phyloP scores from a whole-genome alignment of 2,888 invertebrate species.

The Pemphredon lugubris region DNA sequence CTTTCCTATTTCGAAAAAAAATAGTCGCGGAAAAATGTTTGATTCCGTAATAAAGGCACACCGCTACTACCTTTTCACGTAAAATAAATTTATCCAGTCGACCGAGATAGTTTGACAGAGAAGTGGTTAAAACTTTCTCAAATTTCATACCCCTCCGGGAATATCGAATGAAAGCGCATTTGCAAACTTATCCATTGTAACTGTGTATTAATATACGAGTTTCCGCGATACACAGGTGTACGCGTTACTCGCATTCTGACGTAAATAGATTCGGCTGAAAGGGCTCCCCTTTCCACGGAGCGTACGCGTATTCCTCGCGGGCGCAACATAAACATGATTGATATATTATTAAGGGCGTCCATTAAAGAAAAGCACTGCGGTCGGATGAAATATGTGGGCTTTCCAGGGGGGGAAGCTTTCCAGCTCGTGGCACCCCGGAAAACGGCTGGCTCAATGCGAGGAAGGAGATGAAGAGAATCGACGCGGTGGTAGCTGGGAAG shows the following conservation, averaged over 20 bases:
- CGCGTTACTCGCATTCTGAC: neutral
- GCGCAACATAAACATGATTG: conserved; percentile 74
- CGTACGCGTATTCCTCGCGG: conserved; percentile 38
- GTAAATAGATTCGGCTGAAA: neutral
- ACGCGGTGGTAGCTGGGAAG: conserved; percentile 37
- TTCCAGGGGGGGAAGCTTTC: conserved; percentile 56
- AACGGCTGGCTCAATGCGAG: conserved; percentile 52
- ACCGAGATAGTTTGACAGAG: too few species aligned
- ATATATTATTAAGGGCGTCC: conserved; percentile 78
- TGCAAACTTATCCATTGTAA: too few species aligned
- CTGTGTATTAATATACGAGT: too few species aligned
- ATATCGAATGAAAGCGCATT: too few species aligned
- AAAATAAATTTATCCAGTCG: too few species aligned
- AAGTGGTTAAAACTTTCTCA: too few species aligned
- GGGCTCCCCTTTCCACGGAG: conserved; percentile 5
- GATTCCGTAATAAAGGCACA: too few species aligned
- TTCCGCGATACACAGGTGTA: too few species aligned
- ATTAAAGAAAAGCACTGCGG: conserved; percentile 74
- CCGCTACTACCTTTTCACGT: too few species aligned
- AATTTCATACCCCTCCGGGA: too few species aligned
- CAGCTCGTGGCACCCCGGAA: conserved; percentile 25
- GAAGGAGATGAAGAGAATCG: conserved; percentile 45
- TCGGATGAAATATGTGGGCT: conserved; percentile 73
- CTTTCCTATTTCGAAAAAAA: too few species aligned
- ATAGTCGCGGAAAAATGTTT: too few species aligned